Base-by-base conservation (phyloP, 1,140 invertebrate genomes). In the Acromyrmex heyeri region DNA sequence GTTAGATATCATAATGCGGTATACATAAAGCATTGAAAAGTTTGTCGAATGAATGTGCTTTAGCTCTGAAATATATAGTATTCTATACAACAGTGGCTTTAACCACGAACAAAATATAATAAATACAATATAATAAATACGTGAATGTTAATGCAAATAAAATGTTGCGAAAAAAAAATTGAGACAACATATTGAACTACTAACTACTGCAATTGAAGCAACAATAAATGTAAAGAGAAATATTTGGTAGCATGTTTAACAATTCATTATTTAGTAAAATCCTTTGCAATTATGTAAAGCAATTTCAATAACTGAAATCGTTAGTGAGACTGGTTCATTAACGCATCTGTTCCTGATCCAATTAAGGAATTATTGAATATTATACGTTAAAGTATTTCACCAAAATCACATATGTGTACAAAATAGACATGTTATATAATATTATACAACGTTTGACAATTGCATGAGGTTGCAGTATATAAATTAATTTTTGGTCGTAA, bases 321-420 rank as follows among this genome's bases (percentile, higher is more conserved):
- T 82, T 82, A 82, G 21, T 48, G 67, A 21, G 12, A 21, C 53
- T 16, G 38, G 30, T 73, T 72, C 50, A 57, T 82, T 82, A 82
- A 72, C 34, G 34, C 67, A 72, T 82, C 48, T 82, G 50, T 82
- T 18, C 12, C 50, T 72, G 34, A 83, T 48, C 18, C 62, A 83
- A 83, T 83, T 61, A 83, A 55, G 55, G 18, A 82, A 83, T 75
- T 73, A 83, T 83, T 62, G 55, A 83, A 83, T 83, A 83, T 61
- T 21, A 14, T 50, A 83, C 7, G 24, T 75, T 73, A 61, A 61
- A 86, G 50, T 34, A 14, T 44, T 57, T 61, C 59, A 50, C 38
- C 38, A 4, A 81, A 81, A 79, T 50, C 62, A 34, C 38, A 50
- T 12, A 69, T 21, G 14, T 6, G 12, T 21, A 16, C 38, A 48